Evolutionary conservation across 2,113 vertebrate species (phyloP).

Genomic region (Platysternon megacephalum): DNA sequence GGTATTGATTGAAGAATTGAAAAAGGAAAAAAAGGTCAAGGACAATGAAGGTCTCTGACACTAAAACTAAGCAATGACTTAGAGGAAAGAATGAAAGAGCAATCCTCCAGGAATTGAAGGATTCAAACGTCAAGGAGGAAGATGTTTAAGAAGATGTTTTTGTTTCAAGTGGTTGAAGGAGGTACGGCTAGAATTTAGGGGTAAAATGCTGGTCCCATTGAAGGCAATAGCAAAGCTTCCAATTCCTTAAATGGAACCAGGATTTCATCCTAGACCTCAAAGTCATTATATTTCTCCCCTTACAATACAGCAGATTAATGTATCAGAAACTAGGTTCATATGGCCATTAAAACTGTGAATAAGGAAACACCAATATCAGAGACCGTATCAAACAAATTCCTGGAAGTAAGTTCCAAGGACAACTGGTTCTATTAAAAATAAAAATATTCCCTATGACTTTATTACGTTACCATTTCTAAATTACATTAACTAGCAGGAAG

Average conservation of each 20-base stretch:
- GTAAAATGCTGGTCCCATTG: neutral
- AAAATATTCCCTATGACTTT: neutral
- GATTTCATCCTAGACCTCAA: neutral
- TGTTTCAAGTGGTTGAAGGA: neutral
- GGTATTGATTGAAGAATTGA: neutral
- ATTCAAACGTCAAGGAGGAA: neutral
- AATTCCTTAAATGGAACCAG: neutral
- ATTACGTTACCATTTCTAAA: neutral
- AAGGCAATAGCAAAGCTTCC: neutral
- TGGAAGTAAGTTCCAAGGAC: neutral
- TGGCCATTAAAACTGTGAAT: neutral
- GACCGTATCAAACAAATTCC: neutral
- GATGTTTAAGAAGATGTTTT: neutral
- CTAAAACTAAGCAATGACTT: neutral
- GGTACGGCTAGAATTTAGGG: neutral
- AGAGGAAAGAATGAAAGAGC: neutral
- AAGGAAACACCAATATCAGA: neutral
- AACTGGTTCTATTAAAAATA: neutral
- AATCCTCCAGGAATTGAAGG: neutral
- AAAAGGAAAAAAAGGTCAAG: neutral
- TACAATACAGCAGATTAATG: rapidly evolving
- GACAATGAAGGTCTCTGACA: neutral
- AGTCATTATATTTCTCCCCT: neutral
- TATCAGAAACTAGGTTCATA: neutral
- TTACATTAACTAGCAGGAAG: neutral